Base-by-base conservation (phyloP, 2,113 vertebrate species). In the Pandion haliaetus region DNA sequence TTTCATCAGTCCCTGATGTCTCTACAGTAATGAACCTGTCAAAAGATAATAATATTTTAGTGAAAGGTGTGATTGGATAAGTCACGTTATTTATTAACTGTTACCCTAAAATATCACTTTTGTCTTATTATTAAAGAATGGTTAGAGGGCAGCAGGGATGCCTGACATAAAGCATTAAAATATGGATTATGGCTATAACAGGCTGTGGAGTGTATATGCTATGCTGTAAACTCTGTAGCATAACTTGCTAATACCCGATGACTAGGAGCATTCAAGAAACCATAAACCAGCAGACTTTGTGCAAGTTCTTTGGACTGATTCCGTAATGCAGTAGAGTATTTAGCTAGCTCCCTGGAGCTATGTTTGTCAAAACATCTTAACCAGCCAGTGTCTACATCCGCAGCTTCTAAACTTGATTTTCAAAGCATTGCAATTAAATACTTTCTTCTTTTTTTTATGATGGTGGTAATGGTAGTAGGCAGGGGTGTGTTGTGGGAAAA, bases 1-100 rank as follows among this genome's bases (percentile, higher is more conserved):
- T 98, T 98, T 98, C 98, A 98, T 97, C 97, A 98, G 97, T 96
- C 95, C 95, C 95, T 50, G 86, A 97, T 98, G 97, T 97, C 97
- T 97, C 95, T 96, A 93, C 66, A 95, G 98, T 99, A 99, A 99
- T 99, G 99, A 99, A 99, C 98, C 99, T 99, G 99, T 99, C 99
- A 99, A 98, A 98, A 98, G 98, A 98, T 98, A 98, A 98, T 98
- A 98, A 98, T 98, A 98, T 98, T 98, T 98, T 99, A 98, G 97
- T 97, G 98, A 98, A 98, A 97, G 97, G 97, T 98, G 84, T 98
- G 98, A 99, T 98, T 98, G 98, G 98, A 98, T 98, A 98, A 98
- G 98, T 98, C 98, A 98, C 91, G 50, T 97, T 98, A 98, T 99
- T 99, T 99, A 99, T 99, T 99, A 99, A 99, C 99, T 98, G 98